phyloP scores from a whole-genome alignment of 2,113 vertebrate species.

The Ciconia maguari region DNA sequence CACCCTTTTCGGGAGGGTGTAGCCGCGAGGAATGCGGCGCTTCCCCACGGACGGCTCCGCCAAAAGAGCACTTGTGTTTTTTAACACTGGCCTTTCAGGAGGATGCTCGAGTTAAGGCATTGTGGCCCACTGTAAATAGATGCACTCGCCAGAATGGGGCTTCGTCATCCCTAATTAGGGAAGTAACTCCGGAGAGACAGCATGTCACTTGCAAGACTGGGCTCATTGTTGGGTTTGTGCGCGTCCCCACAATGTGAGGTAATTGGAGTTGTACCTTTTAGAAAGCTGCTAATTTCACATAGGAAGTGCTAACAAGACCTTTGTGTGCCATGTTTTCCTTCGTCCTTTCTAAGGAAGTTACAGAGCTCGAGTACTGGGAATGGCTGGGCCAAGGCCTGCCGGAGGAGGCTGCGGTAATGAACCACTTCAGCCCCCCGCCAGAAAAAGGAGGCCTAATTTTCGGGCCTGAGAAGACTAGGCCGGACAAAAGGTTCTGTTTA shows the following conservation, averaged over 20 bases:
- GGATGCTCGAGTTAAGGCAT: slow-evolving; percentile 85
- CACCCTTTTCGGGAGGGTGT: slow-evolving; percentile 77
- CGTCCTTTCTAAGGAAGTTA: slow-evolving; percentile 95
- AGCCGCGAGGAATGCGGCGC: slow-evolving; percentile 83
- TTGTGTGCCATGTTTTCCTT: slow-evolving; percentile 99
- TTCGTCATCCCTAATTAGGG: slow-evolving; percentile 99
- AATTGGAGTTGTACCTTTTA: slow-evolving; percentile 99
- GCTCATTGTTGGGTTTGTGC: slow-evolving; percentile 82
- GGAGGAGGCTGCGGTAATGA: slow-evolving; percentile 95
- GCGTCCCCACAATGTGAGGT: slow-evolving; percentile 93
- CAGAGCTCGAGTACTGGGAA: slow-evolving; percentile 93
- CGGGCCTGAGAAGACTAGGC: slow-evolving; percentile 94
- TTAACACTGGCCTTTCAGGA: slow-evolving; percentile 88
- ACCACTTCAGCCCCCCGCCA: slow-evolving; percentile 98
- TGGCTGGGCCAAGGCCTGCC: slow-evolving; percentile 91
- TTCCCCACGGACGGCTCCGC: slow-evolving; percentile 78
- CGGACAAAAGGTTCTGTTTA: slow-evolving; percentile 98
- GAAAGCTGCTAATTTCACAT: slow-evolving; percentile 99
- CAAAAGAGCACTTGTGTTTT: slow-evolving; percentile 95
- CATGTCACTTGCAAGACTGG: slow-evolving; percentile 85
- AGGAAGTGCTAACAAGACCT: slow-evolving; percentile 99
- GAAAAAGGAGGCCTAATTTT: slow-evolving; percentile 97
- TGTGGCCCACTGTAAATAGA: slow-evolving; percentile 90
- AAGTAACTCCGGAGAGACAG: slow-evolving; percentile 91
- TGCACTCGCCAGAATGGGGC: slow-evolving; percentile 90